These are phyloP conservation scores for Rachycentron canadum DNA, from an alignment of 2,797 vertebrate genomes.

Conservation along the genomic window DNA sequence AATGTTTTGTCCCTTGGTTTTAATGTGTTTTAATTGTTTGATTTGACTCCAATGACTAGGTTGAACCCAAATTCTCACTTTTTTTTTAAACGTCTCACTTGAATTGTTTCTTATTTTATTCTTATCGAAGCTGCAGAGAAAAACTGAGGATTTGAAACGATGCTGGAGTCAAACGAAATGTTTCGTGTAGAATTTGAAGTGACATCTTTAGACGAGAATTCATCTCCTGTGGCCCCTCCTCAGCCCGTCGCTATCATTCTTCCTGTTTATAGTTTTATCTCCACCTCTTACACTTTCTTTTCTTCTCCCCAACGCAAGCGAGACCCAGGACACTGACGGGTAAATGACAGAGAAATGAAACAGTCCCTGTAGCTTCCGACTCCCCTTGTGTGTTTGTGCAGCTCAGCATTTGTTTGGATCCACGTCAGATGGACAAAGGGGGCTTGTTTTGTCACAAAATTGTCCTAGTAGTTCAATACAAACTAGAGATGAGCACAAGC, in stretches of 20 bases:
- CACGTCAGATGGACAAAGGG: conserved; percentile 3
- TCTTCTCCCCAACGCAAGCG: conserved; percentile 82
- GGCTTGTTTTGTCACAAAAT: conserved; percentile 1
- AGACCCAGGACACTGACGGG: conserved; percentile 89
- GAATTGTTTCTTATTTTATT: neutral
- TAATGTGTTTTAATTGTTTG: no score
- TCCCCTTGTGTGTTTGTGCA: conserved; percentile 30
- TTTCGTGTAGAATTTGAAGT: neutral
- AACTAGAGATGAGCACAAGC: neutral
- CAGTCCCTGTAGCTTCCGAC: conserved; percentile 4
- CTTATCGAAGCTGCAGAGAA: neutral
- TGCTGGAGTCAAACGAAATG: neutral
- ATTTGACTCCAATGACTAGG: no score
- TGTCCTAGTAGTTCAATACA: conserved; percentile 18
- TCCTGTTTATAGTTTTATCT: conserved; percentile 11
- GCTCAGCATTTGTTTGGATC: conserved; percentile 28
- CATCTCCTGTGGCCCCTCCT: neutral
- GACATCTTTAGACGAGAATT: neutral
- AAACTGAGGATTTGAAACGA: neutral
- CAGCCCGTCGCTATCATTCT: neutral
- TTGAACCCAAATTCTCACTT: neutral
- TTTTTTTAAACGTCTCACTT: neutral
- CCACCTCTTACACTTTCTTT: conserved; percentile 38
- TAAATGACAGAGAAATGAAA: conserved; percentile 78
- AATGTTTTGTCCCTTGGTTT: no score